These are phyloP conservation scores for Diplolepis rosae DNA, from an alignment of 2,888 invertebrate species.

Conservation along the genomic window DNA sequence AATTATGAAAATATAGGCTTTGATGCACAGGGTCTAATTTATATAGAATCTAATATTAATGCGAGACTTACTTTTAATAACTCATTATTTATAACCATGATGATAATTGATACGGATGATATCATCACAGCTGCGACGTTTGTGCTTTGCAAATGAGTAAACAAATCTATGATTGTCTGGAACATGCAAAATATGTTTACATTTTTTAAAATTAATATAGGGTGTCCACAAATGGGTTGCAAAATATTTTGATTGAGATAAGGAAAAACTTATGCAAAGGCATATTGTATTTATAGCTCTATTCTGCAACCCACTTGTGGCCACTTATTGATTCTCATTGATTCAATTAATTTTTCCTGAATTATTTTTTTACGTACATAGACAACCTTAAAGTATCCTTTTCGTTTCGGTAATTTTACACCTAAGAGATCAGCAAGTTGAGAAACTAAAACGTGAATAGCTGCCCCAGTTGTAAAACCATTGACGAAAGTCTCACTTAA, in stretches of 20 bases:
- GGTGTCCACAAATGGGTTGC: too few species aligned
- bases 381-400: constrained; percentile 78
- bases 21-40: constrained; percentile 2
- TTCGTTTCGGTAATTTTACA: constrained; percentile 75
- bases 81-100: constrained; percentile 80
- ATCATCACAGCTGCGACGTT: constrained; percentile 80
- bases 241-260: too few species aligned
- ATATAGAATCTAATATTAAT: constrained; percentile 5
- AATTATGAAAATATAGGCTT: constrained; percentile 27
- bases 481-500: constrained; percentile 89
- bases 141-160: constrained; percentile 75
- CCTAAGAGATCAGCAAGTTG: constrained; percentile 82
- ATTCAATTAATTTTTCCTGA: too few species aligned
- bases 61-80: constrained; percentile 76
- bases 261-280: too few species aligned
- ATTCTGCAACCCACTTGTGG: too few species aligned
- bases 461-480: constrained; percentile 92
- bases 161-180: constrained; percentile 79
- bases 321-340: neutral
- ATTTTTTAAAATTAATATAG: too few species aligned
- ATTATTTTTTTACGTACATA: constrained; percentile 73
- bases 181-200: too few species aligned
- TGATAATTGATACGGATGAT: constrained; percentile 78
- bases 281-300: too few species aligned
- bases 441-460: constrained; percentile 88